Evolutionary conservation across 2,113 vertebrate species (phyloP).

Genomic region (Elephas maximus): DNA sequence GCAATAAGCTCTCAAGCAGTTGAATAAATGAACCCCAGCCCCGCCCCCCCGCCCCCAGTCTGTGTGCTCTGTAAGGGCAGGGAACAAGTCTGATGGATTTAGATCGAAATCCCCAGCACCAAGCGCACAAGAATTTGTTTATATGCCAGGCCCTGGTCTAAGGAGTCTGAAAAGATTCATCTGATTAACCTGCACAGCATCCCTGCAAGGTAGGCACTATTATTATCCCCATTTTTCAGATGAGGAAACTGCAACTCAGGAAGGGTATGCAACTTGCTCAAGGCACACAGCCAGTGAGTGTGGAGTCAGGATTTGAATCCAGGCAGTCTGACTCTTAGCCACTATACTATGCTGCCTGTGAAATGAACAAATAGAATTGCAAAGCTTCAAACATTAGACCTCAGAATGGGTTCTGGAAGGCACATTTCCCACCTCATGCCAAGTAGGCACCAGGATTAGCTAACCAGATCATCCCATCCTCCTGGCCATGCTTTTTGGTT

Average conservation of each 20-base stretch:
- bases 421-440: neutral
- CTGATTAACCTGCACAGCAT: too few species aligned
- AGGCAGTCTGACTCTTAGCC: neutral
- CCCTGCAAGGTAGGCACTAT: too few species aligned
- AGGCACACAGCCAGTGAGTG: neutral
- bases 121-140: neutral
- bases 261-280: too few species aligned
- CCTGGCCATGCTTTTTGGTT: neutral
- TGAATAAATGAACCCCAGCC: neutral
- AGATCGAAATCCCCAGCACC: neutral
- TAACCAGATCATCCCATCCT: neutral
- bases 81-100: neutral
- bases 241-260: too few species aligned
- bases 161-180: neutral
- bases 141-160: neutral
- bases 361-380: neutral
- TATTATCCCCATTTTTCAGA: too few species aligned
- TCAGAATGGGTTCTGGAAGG: neutral
- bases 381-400: neutral
- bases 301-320: neutral
- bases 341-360: too few species aligned
- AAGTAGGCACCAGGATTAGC: neutral
- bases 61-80: neutral
- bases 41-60: neutral
- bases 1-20: neutral